These are phyloP conservation scores for Danaus plexippus DNA, from an alignment of 1,140 invertebrate genomes.

Conservation along the genomic window DNA sequence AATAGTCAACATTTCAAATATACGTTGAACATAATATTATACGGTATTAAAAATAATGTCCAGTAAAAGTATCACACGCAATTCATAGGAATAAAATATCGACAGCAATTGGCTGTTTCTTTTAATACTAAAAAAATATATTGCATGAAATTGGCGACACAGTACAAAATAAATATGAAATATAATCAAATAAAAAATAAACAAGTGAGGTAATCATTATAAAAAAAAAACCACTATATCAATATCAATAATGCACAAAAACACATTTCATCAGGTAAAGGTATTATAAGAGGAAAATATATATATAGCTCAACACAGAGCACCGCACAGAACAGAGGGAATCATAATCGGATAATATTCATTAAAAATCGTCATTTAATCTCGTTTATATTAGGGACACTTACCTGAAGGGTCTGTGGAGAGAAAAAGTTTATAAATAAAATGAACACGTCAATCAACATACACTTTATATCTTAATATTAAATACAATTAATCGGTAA, in stretches of 20 bases:
- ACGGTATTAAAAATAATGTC: too few relatives aligned
- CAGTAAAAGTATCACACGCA: too few relatives aligned
- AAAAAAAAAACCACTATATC: constrained; percentile 2
- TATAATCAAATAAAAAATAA: too few relatives aligned
- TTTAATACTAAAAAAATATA: too few relatives aligned
- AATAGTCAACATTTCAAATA: too few relatives aligned
- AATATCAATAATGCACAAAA: constrained; percentile 5
- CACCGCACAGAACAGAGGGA: constrained; percentile 8
- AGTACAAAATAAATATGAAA: too few relatives aligned
- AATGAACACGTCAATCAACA: constrained; percentile 68
- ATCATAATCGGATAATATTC: too few relatives aligned
- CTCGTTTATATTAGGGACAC: constrained; percentile 41
- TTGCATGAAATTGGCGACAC: too few relatives aligned
- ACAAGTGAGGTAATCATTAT: neutral
- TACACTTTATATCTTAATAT: constrained; percentile 71
- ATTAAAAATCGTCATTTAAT: too few relatives aligned
- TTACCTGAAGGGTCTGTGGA: constrained; percentile 65
- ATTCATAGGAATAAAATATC: too few relatives aligned
- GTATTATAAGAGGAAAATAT: constrained; percentile 4
- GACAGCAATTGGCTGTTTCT: too few relatives aligned
- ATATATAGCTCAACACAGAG: constrained; percentile 9
- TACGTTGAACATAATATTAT: too few relatives aligned
- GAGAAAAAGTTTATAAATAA: constrained; percentile 69
- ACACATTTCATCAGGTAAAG: constrained; percentile 8
- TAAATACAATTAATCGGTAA: constrained; percentile 55